Conservation (phyloP, 2,888 invertebrate species). For the Meteorus colon region DNA sequence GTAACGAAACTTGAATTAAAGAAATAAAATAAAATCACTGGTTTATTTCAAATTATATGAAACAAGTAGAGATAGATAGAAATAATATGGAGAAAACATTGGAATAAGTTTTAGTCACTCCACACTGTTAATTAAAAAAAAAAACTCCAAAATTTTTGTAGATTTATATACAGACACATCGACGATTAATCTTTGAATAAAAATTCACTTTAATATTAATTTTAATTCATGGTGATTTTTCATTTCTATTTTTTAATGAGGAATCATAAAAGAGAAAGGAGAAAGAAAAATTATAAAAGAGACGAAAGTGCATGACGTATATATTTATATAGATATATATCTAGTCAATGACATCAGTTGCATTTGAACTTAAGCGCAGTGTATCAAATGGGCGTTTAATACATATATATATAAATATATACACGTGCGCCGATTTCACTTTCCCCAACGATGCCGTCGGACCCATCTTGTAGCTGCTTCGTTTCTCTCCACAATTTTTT, state of each 20-base stretch:
- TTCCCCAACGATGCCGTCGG: constrained; percentile 63
- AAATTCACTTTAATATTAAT: not conserved
- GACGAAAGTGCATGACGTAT: not conserved
- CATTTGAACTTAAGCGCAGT: constrained; percentile 1
- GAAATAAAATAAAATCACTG: constrained; percentile 14
- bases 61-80: not conserved
- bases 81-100: not conserved
- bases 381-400: constrained; percentile 21
- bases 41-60: not conserved
- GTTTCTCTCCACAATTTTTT: constrained; percentile 51
- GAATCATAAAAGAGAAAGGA: constrained; percentile 34
- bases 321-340: not conserved
- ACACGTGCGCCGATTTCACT: constrained; percentile 65
- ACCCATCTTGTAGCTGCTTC: constrained; percentile 51
- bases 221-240: not conserved
- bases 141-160: not conserved
- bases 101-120: not conserved
- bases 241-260: not conserved
- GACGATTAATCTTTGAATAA: constrained; percentile 1
- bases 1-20: constrained; percentile 4
- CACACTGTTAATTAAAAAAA: not conserved
- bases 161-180: not conserved
- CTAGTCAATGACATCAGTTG: constrained; percentile 8
- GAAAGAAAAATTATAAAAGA: constrained; percentile 35
- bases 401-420: not conserved